A percentile compares a stretch with the other conserved stretches of the same genome.
Evolutionary conservation across 1,140 invertebrate species (phyloP).

Genomic region (Zaprionus davidi): DNA sequence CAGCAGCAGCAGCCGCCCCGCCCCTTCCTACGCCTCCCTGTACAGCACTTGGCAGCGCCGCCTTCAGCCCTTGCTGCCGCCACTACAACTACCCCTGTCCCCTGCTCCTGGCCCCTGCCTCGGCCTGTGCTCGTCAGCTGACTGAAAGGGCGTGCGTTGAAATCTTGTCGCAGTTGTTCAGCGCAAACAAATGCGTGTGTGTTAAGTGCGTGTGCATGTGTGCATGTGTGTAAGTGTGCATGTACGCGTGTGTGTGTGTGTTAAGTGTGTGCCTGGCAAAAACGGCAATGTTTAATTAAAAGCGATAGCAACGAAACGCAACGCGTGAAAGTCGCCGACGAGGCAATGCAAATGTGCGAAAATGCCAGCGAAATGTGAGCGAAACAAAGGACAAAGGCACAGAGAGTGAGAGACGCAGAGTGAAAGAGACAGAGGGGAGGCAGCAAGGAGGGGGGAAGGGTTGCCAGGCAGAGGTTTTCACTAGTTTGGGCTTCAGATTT

Average conservation of each 20-base stretch:
- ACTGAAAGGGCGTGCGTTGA: slow-evolving; percentile 10
- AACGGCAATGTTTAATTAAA: slow-evolving; percentile 79
- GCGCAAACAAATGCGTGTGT: slow-evolving; percentile 24
- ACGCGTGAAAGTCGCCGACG: slow-evolving; percentile 38
- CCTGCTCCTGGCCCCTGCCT: not conserved
- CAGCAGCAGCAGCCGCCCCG: slow-evolving; percentile 20
- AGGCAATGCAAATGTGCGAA: slow-evolving; percentile 57
- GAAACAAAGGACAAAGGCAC: slow-evolving; percentile 11
- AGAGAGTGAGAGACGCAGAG: not conserved
- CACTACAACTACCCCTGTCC: too few species aligned
- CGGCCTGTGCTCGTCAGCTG: not conserved
- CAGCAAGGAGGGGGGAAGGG: not conserved
- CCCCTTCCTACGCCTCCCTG: too few species aligned
- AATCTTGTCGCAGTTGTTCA: slow-evolving; percentile 26
- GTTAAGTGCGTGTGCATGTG: too few species aligned
- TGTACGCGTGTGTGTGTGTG: slow-evolving; percentile 41
- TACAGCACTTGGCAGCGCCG: slow-evolving; percentile 21
- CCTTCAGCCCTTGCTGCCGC: slow-evolving; percentile 12
- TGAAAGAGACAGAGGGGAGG: not conserved
- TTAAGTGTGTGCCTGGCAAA: slow-evolving; percentile 60
- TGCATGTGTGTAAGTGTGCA: too few species aligned
- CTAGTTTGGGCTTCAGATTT: slow-evolving; percentile 4
- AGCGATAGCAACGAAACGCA: slow-evolving; percentile 67
- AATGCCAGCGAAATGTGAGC: slow-evolving; percentile 18
- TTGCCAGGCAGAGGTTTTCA: not conserved